Evolutionary conservation across 2,888 invertebrate genomes (phyloP).

Genomic region (Alloscopus bannaensis): DNA sequence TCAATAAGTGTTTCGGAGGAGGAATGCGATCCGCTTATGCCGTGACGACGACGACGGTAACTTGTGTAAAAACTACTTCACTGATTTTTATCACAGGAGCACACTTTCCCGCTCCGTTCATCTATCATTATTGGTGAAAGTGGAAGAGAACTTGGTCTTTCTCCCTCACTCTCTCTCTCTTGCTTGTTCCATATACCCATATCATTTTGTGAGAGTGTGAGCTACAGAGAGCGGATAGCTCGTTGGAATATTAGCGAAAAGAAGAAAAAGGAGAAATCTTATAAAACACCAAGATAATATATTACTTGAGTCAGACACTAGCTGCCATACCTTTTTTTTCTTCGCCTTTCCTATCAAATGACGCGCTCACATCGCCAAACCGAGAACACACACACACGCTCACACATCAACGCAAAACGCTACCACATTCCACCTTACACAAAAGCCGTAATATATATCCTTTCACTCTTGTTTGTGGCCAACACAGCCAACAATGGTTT

Average conservation of each 20-base stretch:
- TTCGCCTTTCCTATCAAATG: neutral
- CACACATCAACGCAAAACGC: too few species aligned
- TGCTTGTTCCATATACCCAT: neutral
- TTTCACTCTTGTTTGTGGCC: too few species aligned
- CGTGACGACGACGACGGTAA: slow-evolving; percentile 7
- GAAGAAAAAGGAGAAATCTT: slow-evolving; percentile 14
- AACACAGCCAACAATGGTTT: too few species aligned
- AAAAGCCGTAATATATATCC: neutral
- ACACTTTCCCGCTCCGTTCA: slow-evolving; percentile 28
- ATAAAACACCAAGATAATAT: slow-evolving; percentile 20
- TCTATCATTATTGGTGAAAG: slow-evolving; percentile 37
- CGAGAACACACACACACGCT: too few species aligned
- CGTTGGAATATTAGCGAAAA: slow-evolving; percentile 1
- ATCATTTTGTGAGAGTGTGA: too few species aligned
- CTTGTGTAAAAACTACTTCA: neutral
- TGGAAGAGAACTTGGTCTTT: neutral
- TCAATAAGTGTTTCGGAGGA: neutral
- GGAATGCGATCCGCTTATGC: too few species aligned
- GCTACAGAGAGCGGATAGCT: too few species aligned
- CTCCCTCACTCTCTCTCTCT: neutral
- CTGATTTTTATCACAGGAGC: slow-evolving; percentile 23
- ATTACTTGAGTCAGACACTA: slow-evolving; percentile 3
- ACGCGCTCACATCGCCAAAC: slow-evolving; percentile 1
- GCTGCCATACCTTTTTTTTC: neutral
- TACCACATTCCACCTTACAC: neutral